Evolutionary conservation across 2,113 vertebrate species (phyloP), one percentile per base, ranked within the genome.

Genomic region (Amphilophus citrinellus): DNA sequence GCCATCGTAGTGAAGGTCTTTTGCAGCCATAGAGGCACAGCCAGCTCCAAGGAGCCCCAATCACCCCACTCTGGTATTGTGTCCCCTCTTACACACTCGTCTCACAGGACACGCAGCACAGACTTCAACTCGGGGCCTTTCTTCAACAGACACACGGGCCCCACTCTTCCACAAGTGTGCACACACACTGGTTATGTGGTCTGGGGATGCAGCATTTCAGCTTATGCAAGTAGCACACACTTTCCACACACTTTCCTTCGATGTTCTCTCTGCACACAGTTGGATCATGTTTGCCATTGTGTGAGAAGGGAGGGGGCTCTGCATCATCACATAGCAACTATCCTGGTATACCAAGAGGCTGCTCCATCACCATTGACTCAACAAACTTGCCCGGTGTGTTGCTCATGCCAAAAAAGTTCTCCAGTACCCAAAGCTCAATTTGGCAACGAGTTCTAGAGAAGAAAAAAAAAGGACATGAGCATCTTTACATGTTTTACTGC

Each of bases 1-100:
- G 95, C 96, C 95, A 95, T 96, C 95, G 93, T 94, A 94, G 95
- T 94, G 94, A 95, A 93, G 93, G 94, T 94, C 91, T 93, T 95
- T 95, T 90, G 93, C 93, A 94, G 94, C 93, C 94, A 93, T 94
- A 95, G 93, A 95, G 92, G 93, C 88, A 91, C 82, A 59, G 95
- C 93, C 94, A 94, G 94, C 95, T 95, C 96, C 95, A 95, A 94
- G 94, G 95, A 96, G 89, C 94, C 88, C 84, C 87, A 85, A 93
- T 95, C 95, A 95, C 93, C 91, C 94, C 92, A 90, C 93, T 96
- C 92, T 93, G 94, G 93, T 93, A 96, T 95, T 95, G 94, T 94
- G 93, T 92, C 91, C 89, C 91, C 92, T 93, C 91, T 92, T 88
- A 89, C 89, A 88, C 87, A 89, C 94, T 93, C 77, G 91, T 93